Evolutionary conservation across 2,113 vertebrate genomes (phyloP).

Genomic region (Heterochromis multidens): DNA sequence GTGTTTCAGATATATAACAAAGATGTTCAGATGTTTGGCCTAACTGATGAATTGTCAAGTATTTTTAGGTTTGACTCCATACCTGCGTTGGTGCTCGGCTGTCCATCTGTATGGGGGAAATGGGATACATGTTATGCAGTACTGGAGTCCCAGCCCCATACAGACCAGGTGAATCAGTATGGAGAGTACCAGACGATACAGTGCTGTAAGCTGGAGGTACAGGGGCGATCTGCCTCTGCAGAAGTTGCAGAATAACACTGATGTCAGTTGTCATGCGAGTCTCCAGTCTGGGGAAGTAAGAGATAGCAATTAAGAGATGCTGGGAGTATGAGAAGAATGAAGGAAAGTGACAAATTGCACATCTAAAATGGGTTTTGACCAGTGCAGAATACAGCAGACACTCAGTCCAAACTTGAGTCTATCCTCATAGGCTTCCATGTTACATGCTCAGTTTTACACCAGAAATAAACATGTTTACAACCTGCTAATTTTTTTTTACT

Average conservation of each 20-base stretch:
- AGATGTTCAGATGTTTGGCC: background rate
- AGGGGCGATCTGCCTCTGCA: slow-evolving; percentile 86
- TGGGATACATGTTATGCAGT: slow-evolving; percentile 63
- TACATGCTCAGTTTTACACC: background rate
- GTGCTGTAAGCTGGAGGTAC: slow-evolving; percentile 84
- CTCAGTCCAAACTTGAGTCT: background rate
- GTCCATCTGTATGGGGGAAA: slow-evolving; percentile 53
- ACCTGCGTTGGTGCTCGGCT: slow-evolving; percentile 74
- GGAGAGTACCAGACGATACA: slow-evolving; percentile 74
- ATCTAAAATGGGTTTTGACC: no score
- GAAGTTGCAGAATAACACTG: slow-evolving; percentile 88
- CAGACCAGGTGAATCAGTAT: slow-evolving; percentile 68
- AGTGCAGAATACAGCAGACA: background rate
- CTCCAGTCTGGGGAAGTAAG: slow-evolving; percentile 81
- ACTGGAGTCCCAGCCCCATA: slow-evolving; percentile 71
- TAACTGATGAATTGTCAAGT: background rate
- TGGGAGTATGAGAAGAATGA: background rate
- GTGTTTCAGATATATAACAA: background rate
- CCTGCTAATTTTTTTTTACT: background rate
- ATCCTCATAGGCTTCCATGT: no score
- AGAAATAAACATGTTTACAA: background rate
- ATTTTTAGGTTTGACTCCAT: background rate
- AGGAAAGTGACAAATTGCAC: background rate
- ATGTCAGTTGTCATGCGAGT: slow-evolving; percentile 91
- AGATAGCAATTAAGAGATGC: background rate